Evolutionary conservation across 2,113 vertebrate genomes (phyloP).

Genomic region (Cavia aperea): DNA sequence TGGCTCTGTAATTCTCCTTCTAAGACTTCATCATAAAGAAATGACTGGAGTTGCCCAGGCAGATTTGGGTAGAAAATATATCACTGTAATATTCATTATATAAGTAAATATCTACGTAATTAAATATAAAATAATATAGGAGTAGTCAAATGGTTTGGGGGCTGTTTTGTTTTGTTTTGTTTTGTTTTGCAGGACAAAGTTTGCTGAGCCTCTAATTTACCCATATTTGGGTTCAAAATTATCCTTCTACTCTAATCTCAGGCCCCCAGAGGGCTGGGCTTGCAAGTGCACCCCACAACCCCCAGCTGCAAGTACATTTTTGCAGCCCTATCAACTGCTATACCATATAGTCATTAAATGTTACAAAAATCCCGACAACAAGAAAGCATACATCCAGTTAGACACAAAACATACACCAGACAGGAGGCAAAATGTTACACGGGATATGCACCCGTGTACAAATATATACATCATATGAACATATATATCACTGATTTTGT

Average conservation of each 20-base stretch:
- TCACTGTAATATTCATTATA: not conserved
- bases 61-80: not conserved
- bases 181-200: not conserved
- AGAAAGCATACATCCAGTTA: not conserved
- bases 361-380: not conserved
- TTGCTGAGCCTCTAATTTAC: not conserved
- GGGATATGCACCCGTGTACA: not conserved
- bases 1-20: not conserved
- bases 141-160: not conserved
- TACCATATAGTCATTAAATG: not conserved
- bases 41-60: not conserved
- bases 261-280: not conserved
- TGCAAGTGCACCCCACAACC: not conserved
- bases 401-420: not conserved
- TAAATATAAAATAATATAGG: not conserved
- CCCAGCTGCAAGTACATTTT: not conserved
- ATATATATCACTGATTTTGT: not conserved
- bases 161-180: not conserved
- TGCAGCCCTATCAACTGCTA: not conserved
- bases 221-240: not conserved
- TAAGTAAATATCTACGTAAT: not conserved
- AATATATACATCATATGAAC: not conserved
- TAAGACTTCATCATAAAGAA: slow-evolving; percentile 12
- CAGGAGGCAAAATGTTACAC: not conserved
- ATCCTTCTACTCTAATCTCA: not conserved